Percentiles rank a stretch among this genome's conserved stretches.
These are phyloP conservation scores for Ariolimax columbianus DNA, from an alignment of 2,888 invertebrate species.

Conservation along the genomic window DNA sequence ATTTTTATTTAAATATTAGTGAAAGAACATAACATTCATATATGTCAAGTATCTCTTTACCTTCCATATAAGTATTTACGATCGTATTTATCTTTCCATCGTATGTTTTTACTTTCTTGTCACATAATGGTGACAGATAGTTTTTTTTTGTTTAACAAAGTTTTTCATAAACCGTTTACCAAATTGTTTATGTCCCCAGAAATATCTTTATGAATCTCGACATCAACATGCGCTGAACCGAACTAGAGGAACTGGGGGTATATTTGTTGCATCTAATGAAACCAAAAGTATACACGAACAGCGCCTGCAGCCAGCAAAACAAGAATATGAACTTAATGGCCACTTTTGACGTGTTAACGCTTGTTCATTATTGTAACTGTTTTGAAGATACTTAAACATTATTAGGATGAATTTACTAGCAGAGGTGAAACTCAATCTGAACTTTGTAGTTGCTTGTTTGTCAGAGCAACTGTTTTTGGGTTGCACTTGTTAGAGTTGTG, in stretches of 20 bases:
- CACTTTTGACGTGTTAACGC: background rate
- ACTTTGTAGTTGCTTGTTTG: background rate
- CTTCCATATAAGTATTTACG: too few relatives aligned
- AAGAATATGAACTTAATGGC: constrained; percentile 26
- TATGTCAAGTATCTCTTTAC: too few relatives aligned
- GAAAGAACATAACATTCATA: too few relatives aligned
- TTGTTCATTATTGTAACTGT: background rate
- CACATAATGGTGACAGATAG: too few relatives aligned
- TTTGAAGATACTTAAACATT: background rate
- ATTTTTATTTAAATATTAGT: too few relatives aligned
- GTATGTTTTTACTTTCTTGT: too few relatives aligned
- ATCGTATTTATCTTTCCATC: too few relatives aligned
- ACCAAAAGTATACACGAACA: background rate
- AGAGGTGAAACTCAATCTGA: background rate
- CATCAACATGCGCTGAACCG: constrained; percentile 98
- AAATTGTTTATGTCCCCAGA: constrained; percentile 82
- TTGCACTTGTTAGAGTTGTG: background rate
- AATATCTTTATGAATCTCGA: constrained; percentile 96
- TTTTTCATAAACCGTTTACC: background rate
- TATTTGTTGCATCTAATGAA: constrained; percentile 82
- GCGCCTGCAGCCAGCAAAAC: constrained; percentile 15
- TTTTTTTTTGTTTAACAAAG: background rate
- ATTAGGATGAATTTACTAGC: background rate
- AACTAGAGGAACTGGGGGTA: constrained; percentile 95
- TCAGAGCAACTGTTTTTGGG: background rate